A percentile compares a stretch with the other conserved stretches of the same genome.
Conservation (phyloP, 1,140 invertebrate species). For the Whitmania pigra region DNA sequence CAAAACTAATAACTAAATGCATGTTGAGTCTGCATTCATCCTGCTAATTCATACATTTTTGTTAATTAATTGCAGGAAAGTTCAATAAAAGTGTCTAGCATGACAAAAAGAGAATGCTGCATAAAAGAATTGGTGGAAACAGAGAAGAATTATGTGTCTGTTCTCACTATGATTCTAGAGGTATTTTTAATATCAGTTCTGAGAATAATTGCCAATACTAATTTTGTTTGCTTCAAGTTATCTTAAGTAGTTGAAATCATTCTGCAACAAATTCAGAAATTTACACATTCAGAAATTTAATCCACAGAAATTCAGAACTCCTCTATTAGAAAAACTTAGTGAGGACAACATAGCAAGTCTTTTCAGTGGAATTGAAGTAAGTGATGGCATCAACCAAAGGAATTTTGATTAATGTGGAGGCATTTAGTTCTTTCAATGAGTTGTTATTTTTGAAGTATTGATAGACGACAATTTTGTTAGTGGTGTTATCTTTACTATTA, state of each 20-base stretch:
- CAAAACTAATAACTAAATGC: not conserved
- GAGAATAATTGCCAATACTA: no score
- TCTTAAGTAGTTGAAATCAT: no score
- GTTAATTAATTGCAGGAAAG: not conserved
- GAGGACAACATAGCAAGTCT: not conserved
- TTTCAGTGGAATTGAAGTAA: constrained; percentile 3
- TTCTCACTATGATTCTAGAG: constrained; percentile 63
- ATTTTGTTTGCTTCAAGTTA: no score
- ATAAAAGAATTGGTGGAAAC: constrained; percentile 90
- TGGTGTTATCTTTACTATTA: not conserved
- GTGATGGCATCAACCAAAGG: not conserved
- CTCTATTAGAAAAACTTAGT: not conserved
- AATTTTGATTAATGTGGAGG: not conserved
- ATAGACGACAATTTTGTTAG: not conserved
- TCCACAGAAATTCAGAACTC: not conserved
- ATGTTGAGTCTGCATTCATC: not conserved
- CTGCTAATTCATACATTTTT: no score
- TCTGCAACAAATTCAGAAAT: no score
- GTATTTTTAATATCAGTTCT: constrained; percentile 20
- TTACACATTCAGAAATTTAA: not conserved
- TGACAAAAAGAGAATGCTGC: constrained; percentile 74
- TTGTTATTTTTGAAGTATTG: no score
- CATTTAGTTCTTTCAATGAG: no score
- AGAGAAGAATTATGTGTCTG: constrained; percentile 90
- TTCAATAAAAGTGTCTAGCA: not conserved